Base-by-base conservation (phyloP, 1,140 invertebrate species). In the Drosophila arizonae region DNA sequence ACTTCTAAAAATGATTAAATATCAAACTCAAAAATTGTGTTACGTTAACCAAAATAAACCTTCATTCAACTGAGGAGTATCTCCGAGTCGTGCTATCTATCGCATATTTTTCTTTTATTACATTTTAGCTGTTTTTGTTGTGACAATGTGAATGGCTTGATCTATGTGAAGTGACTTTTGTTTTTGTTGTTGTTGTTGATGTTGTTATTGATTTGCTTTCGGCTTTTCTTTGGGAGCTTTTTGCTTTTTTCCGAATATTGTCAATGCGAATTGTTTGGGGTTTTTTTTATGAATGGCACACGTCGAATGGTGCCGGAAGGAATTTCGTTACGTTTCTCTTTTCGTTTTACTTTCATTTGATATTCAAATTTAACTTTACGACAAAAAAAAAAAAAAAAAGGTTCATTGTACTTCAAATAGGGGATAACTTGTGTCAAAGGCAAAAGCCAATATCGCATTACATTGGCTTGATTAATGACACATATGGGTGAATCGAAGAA, bases 211-310 rank as follows among this genome's bases (percentile, higher is more conserved):
- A 74, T 70, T 75, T 62, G 72, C 70, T 76, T 58, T 75, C 15
- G 17, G 39, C 13, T 30, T 69, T 52, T 48, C 15, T 64, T 33
- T 24, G 33, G 33, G 9, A 33, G 52, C 15, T 76, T 50, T 64
- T 41, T 39, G 63, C 6, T 71, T 55, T 54, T 69, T 65, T 68
- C 24, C 4, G 10, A 51, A 36, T 24, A 33, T 54, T 67, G 55
- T 74, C 58, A 66, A 77, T 45, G 61, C 54, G 41, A 48, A 24
- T 15, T 52, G 54, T 36, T 43, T n/a, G 8, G 13, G 28, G 0
- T 55, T 67, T 67, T 13, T 58, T 46, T 30, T 57, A 54, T 79
- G 81, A 85, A 71, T 80, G 81, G 65, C 69, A 79, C 73, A 82
- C 80, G 72, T 79, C 72, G 26, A 65, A 76, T 52, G 15, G 3